These are phyloP conservation scores for Cercopithecus mona DNA, from an alignment of 2,113 vertebrate genomes.

Conservation along the genomic window DNA sequence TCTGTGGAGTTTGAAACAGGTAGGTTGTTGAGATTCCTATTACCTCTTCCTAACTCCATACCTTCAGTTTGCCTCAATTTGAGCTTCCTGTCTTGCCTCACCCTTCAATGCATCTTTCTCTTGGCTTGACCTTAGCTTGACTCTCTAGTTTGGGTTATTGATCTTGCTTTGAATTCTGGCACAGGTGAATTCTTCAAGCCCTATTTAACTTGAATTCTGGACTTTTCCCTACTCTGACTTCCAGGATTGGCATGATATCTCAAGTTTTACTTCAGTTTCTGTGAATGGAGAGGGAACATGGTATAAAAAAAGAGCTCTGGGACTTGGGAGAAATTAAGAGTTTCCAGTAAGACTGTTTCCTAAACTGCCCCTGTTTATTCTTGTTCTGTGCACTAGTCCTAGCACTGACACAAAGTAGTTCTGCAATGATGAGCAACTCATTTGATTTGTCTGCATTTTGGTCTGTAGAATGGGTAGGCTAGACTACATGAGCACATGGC, in stretches of 20 bases:
- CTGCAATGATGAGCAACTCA: not conserved
- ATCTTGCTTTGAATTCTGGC: constrained; percentile 7
- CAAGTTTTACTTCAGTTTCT: not conserved
- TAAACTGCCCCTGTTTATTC: not conserved
- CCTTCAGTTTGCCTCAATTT: not conserved
- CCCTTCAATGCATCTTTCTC: not conserved
- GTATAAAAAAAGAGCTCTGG: not conserved
- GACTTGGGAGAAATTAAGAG: not conserved
- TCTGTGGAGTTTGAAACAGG: not conserved
- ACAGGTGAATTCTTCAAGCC: not conserved
- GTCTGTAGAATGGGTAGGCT: not conserved
- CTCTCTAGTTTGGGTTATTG: not conserved
- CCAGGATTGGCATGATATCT: not conserved
- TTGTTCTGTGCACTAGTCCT: not conserved
- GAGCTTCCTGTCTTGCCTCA: not conserved
- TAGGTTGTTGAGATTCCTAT: not conserved
- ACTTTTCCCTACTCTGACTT: not conserved
- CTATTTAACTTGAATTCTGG: not conserved
- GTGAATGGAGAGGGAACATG: not conserved
- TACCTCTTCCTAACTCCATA: not conserved
- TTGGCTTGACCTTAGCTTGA: not conserved
- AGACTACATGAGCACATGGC: not conserved
- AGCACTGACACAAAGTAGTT: not conserved
- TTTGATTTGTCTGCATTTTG: not conserved
- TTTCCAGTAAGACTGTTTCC: not conserved